phyloP scores from a whole-genome alignment of 2,888 invertebrate genomes.

The Ametastegia equiseti region DNA sequence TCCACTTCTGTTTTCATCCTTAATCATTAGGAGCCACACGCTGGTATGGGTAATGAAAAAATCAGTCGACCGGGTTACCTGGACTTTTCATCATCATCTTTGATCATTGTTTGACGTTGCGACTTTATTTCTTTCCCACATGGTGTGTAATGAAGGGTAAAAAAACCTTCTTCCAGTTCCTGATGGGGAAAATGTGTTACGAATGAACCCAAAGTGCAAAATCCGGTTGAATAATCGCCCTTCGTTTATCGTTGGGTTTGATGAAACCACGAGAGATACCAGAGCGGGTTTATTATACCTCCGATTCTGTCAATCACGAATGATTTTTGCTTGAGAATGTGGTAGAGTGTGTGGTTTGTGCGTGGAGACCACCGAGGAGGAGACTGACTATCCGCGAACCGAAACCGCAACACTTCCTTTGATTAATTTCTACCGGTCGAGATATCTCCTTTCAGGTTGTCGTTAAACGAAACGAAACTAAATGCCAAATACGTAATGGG shows the following conservation, averaged over 20 bases:
- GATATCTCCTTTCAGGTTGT: conserved; percentile 52
- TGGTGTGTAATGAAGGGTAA: no score
- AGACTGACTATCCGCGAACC: no score
- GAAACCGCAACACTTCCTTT: conserved; percentile 57
- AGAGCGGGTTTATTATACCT: conserved; percentile 39
- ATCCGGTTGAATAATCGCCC: no score
- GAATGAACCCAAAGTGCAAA: no score
- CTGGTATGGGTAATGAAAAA: not conserved
- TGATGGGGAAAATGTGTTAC: no score
- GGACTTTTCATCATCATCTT: no score
- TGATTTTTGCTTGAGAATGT: conserved; percentile 52
- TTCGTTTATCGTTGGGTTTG: no score
- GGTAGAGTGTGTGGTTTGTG: conserved; percentile 50
- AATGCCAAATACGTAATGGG: not conserved
- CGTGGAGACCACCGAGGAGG: not conserved
- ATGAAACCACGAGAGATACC: no score
- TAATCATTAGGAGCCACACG: not conserved
- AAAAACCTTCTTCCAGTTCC: no score
- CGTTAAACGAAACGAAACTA: not conserved
- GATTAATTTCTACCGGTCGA: conserved; percentile 58
- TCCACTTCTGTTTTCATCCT: not conserved
- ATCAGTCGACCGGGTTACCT: no score
- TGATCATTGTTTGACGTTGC: no score
- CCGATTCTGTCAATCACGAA: conserved; percentile 62
- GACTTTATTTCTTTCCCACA: no score